Base-by-base conservation (phyloP, 2,797 vertebrate genomes). In the Hyperoplus immaculatus region DNA sequence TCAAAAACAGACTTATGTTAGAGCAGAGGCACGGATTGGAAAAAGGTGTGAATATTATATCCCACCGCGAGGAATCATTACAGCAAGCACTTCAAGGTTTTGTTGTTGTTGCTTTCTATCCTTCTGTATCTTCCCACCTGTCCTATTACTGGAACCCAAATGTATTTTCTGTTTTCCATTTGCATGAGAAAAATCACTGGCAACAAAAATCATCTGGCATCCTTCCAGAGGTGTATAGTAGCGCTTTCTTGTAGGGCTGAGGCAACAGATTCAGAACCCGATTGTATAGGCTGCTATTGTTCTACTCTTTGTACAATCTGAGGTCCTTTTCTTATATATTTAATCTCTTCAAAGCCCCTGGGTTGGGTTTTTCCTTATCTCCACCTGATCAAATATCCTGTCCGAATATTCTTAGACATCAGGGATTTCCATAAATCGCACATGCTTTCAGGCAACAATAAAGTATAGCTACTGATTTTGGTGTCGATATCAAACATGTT, bases 41-140 rank as follows among this genome's bases (percentile, higher is more conserved):
- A 86, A 29, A 72, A 87, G 63, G 88, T 84, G 70, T 87, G 85
- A 83, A 88, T 88, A 88, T 88, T 78, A 81, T 78, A 77, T 79
- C 83, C 82, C 78, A 56, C 63, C 8, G 83, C 47, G 38, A 85
- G 73, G 69, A 68, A 86, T 86, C 73, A 83, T 87, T 82, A 86
- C 68, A 73, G 43, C 6, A 58, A 78, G 73, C 60, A 80, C 70
- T 78, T 79, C 38, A 60, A 69, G 73, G 63, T 72, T 81, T 78
- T 67, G 42, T 73, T 29, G 29, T 29, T 29, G 29, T 29, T 29
- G 51, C 46, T 59, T n/a, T 70, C 58, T 39, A 80, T 64, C 46
- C 46, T 18, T 18, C 51, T n/a, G 39, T 59, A 57, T 86, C 55
- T 41, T 45, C 39, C n/a, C 55, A 66, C 59, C 14, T 18, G 18